Evolutionary conservation across 2,797 vertebrate species (phyloP), one percentile per base, ranked within the genome.

Genomic region (Gymnopithys bicolor): DNA sequence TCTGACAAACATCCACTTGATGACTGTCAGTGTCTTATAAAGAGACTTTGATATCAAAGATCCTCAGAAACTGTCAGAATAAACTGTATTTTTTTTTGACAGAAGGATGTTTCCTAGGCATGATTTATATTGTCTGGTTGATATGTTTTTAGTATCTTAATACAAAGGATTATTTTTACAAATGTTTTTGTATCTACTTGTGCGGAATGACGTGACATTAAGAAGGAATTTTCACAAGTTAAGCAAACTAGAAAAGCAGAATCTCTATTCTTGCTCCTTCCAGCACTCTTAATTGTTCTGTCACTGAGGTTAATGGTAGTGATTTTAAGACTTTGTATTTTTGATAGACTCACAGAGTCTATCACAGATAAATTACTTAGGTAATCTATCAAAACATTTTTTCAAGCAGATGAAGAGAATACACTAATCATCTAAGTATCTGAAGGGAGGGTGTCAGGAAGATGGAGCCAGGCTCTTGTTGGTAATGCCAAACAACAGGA

Each of bases 11-110:
- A 97, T 96, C 90, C 84, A 35, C 71, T 95, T 95, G 96, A 97
- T 97, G 95, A 96, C 92, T 97, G 95, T 96, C 96, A 97, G 87
- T 91, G 73, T 93, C 95, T 92, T 96, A 96, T 92, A 95, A 97
- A 97, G 78, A 97, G 83, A 95, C 93, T 97, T 97, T 94, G 94
- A 96, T 96, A 97, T 97, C 87, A 96, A 97, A 97, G 96, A 96
- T 95, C 74, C 27, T 19, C 74, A 96, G 94, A 97, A 97, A 94
- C 85, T 93, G 90, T 95, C 95, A 96, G 96, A 90, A 92, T 96
- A 96, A 96, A 96, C 95, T 18, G 27, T 84, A 15, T 88, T 73
- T 91, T 78, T 92, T 92, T 97, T 78, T 95, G 96, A 97, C 87
- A 96, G 94, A 97, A 86, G 45, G 28, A 70, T 91, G 77, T 95